A percentile compares a stretch with the other conserved stretches of the same genome.
Conservation (phyloP, 2,888 invertebrate genomes). For the Sminthurides aquaticus region DNA sequence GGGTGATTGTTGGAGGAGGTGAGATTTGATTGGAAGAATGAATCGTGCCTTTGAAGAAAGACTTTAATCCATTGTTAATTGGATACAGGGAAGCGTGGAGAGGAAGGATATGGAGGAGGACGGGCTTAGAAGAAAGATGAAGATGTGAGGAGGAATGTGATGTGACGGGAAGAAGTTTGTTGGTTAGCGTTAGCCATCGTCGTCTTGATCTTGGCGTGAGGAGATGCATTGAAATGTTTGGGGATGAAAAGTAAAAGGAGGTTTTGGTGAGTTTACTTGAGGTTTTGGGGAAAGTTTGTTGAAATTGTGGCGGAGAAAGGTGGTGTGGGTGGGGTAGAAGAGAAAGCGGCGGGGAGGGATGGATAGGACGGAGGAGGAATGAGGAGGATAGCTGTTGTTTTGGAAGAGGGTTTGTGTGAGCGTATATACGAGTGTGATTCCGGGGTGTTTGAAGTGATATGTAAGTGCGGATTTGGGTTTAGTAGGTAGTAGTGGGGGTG, state of each 20-base stretch:
- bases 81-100: neutral
- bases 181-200: neutral
- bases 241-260: no score
- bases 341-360: neutral
- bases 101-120: no score
- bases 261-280: no score
- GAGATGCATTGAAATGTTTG: no score
- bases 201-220: neutral
- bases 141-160: no score
- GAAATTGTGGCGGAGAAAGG: neutral
- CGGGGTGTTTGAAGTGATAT: no score
- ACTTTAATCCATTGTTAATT: constrained; percentile 18
- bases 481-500: neutral
- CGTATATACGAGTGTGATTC: neutral
- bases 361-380: neutral
- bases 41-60: no score
- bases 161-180: no score
- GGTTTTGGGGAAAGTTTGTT: neutral
- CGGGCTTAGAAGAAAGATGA: no score
- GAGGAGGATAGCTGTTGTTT: neutral
- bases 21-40: no score
- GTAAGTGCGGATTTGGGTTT: no score
- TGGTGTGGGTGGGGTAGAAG: neutral
- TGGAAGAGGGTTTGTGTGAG: neutral
- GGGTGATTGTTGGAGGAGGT: no score